Base-by-base conservation (phyloP, 2,888 invertebrate genomes). In the Sphaerophoria taeniata region DNA sequence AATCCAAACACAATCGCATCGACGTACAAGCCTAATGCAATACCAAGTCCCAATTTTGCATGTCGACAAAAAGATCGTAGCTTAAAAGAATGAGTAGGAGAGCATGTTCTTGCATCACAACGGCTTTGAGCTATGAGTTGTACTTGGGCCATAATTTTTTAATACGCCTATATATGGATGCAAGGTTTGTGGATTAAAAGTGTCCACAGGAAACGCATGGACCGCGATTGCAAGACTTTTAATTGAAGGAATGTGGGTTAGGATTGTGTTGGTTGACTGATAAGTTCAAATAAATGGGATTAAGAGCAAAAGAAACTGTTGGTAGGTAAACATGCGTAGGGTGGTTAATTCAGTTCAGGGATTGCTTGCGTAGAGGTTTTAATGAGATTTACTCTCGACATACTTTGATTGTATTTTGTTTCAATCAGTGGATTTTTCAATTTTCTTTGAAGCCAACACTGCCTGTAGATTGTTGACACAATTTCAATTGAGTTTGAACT, bases 21-120 rank as follows among this genome's bases (percentile, higher is more conserved):
- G 67, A 74, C 67, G 53, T 31, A 47, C 61, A 33, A 33, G 43
- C 56, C 11, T 9, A 49, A n/a, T 36, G 55, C 6, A 34, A 53
- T 16, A 4, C 69, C 33, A 58, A 83, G 69, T 69, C 43, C 56
- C 65, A 33, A 81, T 55, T 72, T 69, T 72, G 49, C 67, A 72
- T 76, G 58, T 67, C 71, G 51, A 65, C 65, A 75, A 63, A 47
- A 71, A 58, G n/a, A 12, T 60, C 12, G 24, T 24, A 56, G 36
- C 60, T 77, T 56, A 55, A 16, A 14, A 36, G n/a, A 53, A 60
- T 60, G 81, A 65, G 81, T 85, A 81, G 85, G 85, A 85, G 70
- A 80, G 67, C 80, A 69, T 61, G 84, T 85, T 85, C 67, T 43
- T 67, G 49, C 53, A 55, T 53, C 14, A 43, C 7, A 47, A 24